These are phyloP conservation scores for Calcarius lapponicus DNA, from an alignment of 2,797 vertebrate genomes.

Conservation along the genomic window DNA sequence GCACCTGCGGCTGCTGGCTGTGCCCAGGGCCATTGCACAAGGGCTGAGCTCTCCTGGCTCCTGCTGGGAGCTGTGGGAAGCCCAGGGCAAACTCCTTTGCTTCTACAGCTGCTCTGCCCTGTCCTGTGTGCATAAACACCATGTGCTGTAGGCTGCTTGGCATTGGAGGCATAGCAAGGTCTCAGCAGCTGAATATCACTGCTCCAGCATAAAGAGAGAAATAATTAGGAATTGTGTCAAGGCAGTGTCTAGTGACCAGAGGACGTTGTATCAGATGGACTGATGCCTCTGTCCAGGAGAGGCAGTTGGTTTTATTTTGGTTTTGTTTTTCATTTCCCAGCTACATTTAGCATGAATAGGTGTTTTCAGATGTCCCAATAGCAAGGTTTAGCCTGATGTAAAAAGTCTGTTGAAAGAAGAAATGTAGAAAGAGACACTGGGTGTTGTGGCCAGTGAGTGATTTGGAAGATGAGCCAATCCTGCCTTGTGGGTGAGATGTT, in stretches of 20 bases:
- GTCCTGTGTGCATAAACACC: fast-evolving
- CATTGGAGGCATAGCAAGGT: neutral
- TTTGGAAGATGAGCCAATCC: neutral
- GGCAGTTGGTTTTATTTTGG: neutral
- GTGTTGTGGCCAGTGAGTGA: neutral
- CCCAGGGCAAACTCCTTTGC: neutral
- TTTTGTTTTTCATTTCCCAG: neutral
- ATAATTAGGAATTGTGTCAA: neutral
- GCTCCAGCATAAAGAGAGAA: neutral
- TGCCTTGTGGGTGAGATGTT: neutral
- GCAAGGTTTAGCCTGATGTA: neutral
- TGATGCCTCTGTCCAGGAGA: neutral
- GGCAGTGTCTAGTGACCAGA: neutral
- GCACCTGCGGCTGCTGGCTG: neutral
- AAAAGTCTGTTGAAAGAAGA: neutral
- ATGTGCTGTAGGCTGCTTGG: fast-evolving
- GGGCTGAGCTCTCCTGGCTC: fast-evolving
- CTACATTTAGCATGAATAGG: neutral
- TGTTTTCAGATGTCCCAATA: neutral
- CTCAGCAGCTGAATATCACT: neutral
- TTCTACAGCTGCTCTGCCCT: neutral
- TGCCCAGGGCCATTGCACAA: neutral
- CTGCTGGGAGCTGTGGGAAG: neutral
- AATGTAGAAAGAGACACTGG: neutral
- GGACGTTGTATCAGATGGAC: neutral